Evolutionary conservation across 2,113 vertebrate genomes (phyloP).

Genomic region (Elephantulus edwardii): DNA sequence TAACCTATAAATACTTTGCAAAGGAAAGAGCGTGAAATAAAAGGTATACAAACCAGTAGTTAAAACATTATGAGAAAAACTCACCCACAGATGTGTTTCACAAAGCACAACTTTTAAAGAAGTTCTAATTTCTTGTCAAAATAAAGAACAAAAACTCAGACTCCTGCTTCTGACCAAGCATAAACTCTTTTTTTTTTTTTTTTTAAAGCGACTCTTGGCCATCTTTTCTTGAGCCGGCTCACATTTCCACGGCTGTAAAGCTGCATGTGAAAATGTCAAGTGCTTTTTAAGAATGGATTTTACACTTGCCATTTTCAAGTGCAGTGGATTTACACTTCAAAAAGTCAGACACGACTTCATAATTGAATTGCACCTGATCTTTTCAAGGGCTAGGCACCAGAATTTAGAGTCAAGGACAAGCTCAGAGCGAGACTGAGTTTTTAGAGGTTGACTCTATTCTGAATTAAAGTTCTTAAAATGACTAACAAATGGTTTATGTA

Average conservation of each 20-base stretch:
- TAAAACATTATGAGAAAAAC: neutral
- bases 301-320: slow-evolving; percentile 79
- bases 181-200: neutral
- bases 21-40: neutral
- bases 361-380: slow-evolving; percentile 76
- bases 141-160: slow-evolving; percentile 50
- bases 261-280: slow-evolving; percentile 79
- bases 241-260: slow-evolving; percentile 66
- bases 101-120: slow-evolving; percentile 22
- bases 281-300: slow-evolving; percentile 78
- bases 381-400: slow-evolving; percentile 60
- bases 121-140: slow-evolving; percentile 44
- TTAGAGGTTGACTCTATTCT: slow-evolving; percentile 45
- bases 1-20: neutral
- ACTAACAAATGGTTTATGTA: neutral
- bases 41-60: neutral
- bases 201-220: slow-evolving; percentile 9
- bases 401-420: slow-evolving; percentile 67
- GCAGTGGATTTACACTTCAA: slow-evolving; percentile 77
- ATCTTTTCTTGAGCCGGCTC: slow-evolving; percentile 53
- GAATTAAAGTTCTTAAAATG: slow-evolving; percentile 22
- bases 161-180: no score
- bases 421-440: slow-evolving; percentile 43
- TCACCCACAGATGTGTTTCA: slow-evolving; percentile 5
- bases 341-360: slow-evolving; percentile 69